These are phyloP conservation scores for Nezara viridula DNA, from an alignment of 2,888 invertebrate genomes.

Conservation along the genomic window DNA sequence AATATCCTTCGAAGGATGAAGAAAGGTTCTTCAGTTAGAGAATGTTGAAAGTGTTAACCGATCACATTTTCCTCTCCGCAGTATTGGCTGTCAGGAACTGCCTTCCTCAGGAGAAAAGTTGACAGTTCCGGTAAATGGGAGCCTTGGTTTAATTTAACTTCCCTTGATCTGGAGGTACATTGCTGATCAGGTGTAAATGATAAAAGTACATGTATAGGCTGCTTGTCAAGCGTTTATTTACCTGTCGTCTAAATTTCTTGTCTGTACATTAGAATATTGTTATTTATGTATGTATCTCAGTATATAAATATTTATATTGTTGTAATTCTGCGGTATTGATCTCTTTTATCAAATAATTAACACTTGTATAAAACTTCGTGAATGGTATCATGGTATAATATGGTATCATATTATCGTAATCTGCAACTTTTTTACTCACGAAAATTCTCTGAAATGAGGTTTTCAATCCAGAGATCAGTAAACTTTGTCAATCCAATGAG, in stretches of 20 bases:
- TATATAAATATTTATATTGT: no score
- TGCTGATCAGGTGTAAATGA: neutral
- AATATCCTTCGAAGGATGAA: neutral
- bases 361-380: no score
- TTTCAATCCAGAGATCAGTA: no score
- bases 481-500: no score
- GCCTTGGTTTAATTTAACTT: neutral
- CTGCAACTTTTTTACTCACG: no score
- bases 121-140: neutral
- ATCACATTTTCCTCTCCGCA: neutral
- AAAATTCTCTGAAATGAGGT: no score
- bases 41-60: neutral
- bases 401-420: no score
- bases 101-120: neutral
- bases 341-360: no score
- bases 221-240: neutral
- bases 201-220: neutral
- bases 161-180: neutral
- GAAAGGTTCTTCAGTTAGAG: neutral
- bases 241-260: neutral
- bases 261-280: neutral
- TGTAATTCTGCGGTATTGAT: no score
- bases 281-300: no score
- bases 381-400: no score
- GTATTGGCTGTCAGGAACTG: conserved; percentile 8